Conservation (phyloP, 92 coral and sea anemone species). For the Nematostella vectensis region DNA sequence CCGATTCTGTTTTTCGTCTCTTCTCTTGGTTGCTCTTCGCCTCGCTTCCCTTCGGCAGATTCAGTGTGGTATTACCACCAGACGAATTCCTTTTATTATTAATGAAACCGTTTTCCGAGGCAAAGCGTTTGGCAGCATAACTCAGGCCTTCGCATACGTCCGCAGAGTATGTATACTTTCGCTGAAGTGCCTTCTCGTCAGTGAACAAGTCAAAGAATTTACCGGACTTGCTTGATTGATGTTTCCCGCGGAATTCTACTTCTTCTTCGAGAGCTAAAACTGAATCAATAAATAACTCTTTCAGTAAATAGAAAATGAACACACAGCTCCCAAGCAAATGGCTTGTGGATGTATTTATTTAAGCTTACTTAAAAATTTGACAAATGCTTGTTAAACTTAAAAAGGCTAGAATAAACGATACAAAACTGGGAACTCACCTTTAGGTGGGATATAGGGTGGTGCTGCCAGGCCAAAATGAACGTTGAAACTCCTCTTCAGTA, state of each 20-base stretch:
- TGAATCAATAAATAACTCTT: conserved; percentile 52
- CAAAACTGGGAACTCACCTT: conserved; percentile 22
- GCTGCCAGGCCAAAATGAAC: conserved; percentile 29
- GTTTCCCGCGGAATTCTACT: too few species aligned
- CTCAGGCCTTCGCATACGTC: conserved; percentile 42
- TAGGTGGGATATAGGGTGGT: conserved; percentile 13
- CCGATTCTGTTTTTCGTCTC: conserved; percentile 2
- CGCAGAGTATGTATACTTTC: conserved; percentile 39
- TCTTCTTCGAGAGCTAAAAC: conserved; percentile 28
- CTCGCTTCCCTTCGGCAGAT: conserved; percentile 13
- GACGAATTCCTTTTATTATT: conserved; percentile 90
- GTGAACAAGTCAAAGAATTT: conserved; percentile 11
- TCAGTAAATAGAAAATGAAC: conserved; percentile 76
- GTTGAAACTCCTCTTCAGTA: conserved; percentile 48
- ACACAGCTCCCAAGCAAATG: conserved; percentile 61
- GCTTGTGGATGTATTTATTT: conserved; percentile 54
- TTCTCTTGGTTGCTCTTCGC: conserved; percentile 16
- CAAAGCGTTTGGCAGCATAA: conserved; percentile 49
- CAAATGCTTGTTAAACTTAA: conserved; percentile 3
- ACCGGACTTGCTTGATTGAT: too few species aligned
- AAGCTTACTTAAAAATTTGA: conserved; percentile 27
- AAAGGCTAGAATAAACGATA: conserved; percentile 7
- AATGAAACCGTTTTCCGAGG: conserved; percentile 66
- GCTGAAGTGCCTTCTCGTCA: background rate
- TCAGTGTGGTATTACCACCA: conserved; percentile 24